Conservation (phyloP, 2,113 vertebrate species). For the Chunga burmeisteri region DNA sequence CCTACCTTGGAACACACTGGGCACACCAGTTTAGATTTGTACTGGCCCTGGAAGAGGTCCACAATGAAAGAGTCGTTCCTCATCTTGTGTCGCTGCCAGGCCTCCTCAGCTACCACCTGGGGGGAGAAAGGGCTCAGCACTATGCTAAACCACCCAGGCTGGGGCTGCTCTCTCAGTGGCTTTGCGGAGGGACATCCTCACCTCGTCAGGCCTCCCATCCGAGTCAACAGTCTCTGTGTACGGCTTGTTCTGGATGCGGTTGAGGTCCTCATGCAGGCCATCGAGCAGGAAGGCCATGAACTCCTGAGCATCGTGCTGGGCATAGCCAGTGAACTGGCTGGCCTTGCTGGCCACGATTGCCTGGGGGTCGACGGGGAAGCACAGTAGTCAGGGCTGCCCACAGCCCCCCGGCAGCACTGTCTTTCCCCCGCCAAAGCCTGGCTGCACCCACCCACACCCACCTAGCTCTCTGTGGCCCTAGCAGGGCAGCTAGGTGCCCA, state of each 20-base stretch:
- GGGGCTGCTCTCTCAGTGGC: background rate
- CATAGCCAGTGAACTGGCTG: conserved; percentile 97
- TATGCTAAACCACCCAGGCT: background rate
- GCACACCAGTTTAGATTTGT: conserved; percentile 98
- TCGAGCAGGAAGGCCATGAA: conserved; percentile 98
- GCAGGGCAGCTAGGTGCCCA: background rate
- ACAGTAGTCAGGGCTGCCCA: background rate
- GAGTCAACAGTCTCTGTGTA: conserved; percentile 97
- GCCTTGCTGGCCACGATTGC: conserved; percentile 97
- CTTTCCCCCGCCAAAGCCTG: background rate
- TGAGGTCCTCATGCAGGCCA: conserved; percentile 96
- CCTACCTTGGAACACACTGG: conserved; percentile 94
- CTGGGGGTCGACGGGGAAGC: conserved; percentile 52
- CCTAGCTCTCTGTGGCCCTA: background rate
- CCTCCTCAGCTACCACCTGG: conserved; percentile 96
- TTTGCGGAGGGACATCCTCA: conserved; percentile 7
- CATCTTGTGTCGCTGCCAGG: conserved; percentile 98
- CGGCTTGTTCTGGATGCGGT: conserved; percentile 97
- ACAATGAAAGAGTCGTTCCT: conserved; percentile 97
- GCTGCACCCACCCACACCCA: background rate
- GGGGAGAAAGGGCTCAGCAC: background rate
- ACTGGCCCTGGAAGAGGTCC: conserved; percentile 98
- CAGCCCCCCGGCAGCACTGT: background rate
- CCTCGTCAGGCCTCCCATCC: conserved; percentile 93
- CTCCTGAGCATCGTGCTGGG: conserved; percentile 97